Base-by-base conservation (phyloP, 2,888 invertebrate species). In the Eupithecia subumbrata region DNA sequence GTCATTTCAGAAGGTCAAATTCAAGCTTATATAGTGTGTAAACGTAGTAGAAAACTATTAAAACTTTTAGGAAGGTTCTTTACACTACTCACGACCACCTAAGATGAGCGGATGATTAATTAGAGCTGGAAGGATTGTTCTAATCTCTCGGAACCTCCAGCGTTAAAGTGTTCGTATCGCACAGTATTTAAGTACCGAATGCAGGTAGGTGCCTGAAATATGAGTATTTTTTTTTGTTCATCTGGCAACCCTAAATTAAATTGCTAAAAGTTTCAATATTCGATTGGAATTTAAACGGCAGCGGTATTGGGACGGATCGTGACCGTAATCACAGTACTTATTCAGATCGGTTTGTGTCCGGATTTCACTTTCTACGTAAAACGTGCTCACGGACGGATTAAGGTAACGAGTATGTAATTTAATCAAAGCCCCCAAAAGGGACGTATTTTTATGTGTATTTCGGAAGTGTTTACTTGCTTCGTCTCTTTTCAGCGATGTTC, bases 161-260 rank as follows among this genome's bases (percentile, higher is more conserved):
- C 18, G 16, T 1, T 18, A 22, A 25, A 60, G 25, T 0, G 22
- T 60, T 60, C 25, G 12, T 60, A 60, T 1, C 43, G 12, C 43
- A 43, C 43, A 43, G 43, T 40, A 40, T 9, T 40, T 11, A 40
- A 40, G 5, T 1, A 40, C 40, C 40, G 40, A 40, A 40, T 40
- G 40, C 30, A 30, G n/a, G n/a, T 37, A 37, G 7, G 8, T 37
- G 1, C 43, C 9, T 25, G 9, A 8, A 60, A 60, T 60, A 7
- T 9, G 56, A 11, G 9, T 9, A 60, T 22, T 16, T 52, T n/a
- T 12, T 68, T 45, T 25, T 25, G 14, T 68, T 34, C 0, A 25
- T 11, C 43, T 68, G 68, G 43, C 73, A 76, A 63, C 76, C 76
- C 73, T 76, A 71, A 18, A n/a, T 68, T 16, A 45, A 63, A 76